Base-by-base conservation (phyloP, 2,113 vertebrate genomes). In the Pachypanchax playfairii region DNA sequence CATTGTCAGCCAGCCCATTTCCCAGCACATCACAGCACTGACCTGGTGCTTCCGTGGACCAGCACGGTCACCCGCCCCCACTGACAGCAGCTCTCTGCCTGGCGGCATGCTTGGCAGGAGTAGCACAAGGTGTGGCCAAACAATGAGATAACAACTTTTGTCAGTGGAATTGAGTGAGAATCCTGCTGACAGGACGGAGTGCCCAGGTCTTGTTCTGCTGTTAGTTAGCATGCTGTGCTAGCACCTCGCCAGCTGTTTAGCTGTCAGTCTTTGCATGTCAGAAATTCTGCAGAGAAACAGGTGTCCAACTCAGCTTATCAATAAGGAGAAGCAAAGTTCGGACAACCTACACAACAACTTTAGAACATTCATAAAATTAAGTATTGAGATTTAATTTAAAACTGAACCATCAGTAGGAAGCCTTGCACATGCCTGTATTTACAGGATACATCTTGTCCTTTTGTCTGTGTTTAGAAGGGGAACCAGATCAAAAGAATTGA, bases 401-500 rank as follows among this genome's bases (percentile, higher is more conserved):
- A 60, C 70, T n/a, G n/a, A n/a, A n/a, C n/a, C n/a, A n/a, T n/a
- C n/a, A n/a, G n/a, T n/a, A n/a, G n/a, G n/a, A n/a, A n/a, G n/a
- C n/a, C n/a, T n/a, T 25, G 50, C 61, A 48, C 52, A 39, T 36
- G 17, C 53, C 54, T 80, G 65, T 59, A 63, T 73, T 59, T n/a
- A 58, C 21, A 11, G 20, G 41, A 26, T 63, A 14, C 1, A 9
- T 28, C 60, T 42, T 69, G 26, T n/a, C 39, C 4, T 31, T 26
- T 21, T 53, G 36, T 76, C 41, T 70, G 5, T 53, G 47, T 77
- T 43, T 73, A 99, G 97, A 93, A 88, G 58, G 92, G 84, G 46
- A 99, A 99, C 85, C 79, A 79, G 67, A 92, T 99, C 28, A 70
- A 89, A 77, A 91, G 67, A 36, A 91, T 93, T 39, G 87, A 88